Conservation (phyloP, 2,797 vertebrate genomes). For the Somateria mollissima region DNA sequence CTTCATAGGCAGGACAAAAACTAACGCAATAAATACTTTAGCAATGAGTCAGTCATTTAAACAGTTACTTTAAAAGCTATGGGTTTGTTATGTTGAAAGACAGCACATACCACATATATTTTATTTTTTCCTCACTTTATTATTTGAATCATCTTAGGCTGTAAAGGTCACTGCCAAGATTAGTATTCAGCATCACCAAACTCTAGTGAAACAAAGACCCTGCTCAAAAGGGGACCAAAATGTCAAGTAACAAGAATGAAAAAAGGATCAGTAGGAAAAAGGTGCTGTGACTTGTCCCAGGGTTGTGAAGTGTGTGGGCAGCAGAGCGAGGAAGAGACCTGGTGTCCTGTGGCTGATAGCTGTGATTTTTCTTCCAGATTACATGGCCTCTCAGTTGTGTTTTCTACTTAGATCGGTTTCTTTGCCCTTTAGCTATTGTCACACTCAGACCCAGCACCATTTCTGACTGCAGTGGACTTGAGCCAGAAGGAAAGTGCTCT, state of each 20-base stretch:
- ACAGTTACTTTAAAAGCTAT: neutral
- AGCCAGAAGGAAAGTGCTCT: neutral
- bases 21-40: neutral
- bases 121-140: neutral
- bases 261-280: neutral
- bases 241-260: neutral
- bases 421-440: constrained; percentile 12
- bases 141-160: neutral
- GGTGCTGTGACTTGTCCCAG: neutral
- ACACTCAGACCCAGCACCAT: neutral
- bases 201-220: neutral
- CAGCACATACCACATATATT: neutral
- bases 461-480: neutral
- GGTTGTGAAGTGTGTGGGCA: neutral
- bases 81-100: neutral
- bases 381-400: neutral
- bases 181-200: neutral
- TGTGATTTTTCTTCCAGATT: constrained; percentile 7
- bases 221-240: neutral
- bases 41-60: neutral
- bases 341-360: neutral
- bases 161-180: neutral
- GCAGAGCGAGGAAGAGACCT: neutral
- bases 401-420: neutral
- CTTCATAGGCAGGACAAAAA: neutral